A percentile compares a stretch with the other conserved stretches of the same genome.
phyloP scores from a whole-genome alignment of 2,888 invertebrate genomes.

The Brachyptera putata region DNA sequence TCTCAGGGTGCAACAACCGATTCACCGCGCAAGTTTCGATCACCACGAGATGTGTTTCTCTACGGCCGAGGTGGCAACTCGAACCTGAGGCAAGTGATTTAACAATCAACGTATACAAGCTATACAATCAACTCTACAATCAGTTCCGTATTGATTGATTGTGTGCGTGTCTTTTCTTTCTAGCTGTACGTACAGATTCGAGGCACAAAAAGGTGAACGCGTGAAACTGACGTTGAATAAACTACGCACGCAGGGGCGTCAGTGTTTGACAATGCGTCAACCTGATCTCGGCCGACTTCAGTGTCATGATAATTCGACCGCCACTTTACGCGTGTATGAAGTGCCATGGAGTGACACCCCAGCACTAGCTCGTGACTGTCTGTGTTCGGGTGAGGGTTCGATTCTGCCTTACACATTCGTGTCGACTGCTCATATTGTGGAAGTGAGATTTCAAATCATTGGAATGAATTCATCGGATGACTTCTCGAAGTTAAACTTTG shows the following conservation, averaged over 20 bases:
- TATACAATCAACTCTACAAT: conserved; percentile 2
- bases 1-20: conserved; percentile 51
- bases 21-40: conserved; percentile 70
- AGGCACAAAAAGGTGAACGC: conserved; percentile 76
- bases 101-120: conserved; percentile 8
- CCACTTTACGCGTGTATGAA: conserved; percentile 69
- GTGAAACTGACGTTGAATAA: conserved; percentile 72
- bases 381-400: conserved; percentile 59
- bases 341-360: conserved; percentile 68
- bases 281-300: conserved; percentile 65
- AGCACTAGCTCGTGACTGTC: conserved; percentile 55
- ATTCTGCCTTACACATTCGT: conserved; percentile 68
- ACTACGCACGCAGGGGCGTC: conserved; percentile 58
- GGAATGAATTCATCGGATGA: conserved; percentile 84
- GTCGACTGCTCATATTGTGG: conserved; percentile 70
- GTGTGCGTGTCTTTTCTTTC: background rate
- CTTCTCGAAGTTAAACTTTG: conserved; percentile 78
- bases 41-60: conserved; percentile 77
- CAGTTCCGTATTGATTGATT: background rate
- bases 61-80: conserved; percentile 80
- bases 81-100: conserved; percentile 63
- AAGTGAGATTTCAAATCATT: conserved; percentile 74
- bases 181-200: conserved; percentile 84
- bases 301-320: conserved; percentile 66
- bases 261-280: conserved; percentile 32